Conservation (phyloP, 2,797 vertebrate genomes). For the Botia kubotai region DNA sequence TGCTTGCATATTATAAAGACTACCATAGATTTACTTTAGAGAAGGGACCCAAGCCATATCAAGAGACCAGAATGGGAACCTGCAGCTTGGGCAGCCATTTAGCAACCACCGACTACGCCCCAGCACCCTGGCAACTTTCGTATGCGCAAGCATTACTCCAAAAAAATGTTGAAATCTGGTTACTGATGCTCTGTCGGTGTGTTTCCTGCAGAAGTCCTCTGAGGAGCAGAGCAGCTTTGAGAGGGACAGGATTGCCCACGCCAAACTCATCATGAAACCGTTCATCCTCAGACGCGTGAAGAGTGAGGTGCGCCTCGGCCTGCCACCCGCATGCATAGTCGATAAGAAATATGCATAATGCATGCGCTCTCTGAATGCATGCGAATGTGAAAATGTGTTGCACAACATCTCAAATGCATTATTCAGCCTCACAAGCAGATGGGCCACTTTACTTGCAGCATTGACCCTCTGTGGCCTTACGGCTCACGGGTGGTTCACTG, state of each 20-base stretch:
- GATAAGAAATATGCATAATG: conserved; percentile 28
- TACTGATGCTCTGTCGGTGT: not conserved
- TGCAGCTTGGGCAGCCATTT: no score
- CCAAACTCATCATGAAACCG: conserved; percentile 88
- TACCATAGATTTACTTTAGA: no score
- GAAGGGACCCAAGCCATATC: no score
- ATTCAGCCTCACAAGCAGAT: conserved; percentile 40
- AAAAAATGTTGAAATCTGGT: not conserved
- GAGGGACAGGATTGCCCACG: conserved; percentile 80
- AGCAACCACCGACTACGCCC: no score
- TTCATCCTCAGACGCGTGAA: conserved; percentile 89
- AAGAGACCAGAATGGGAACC: no score
- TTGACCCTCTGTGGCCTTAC: conserved; percentile 21
- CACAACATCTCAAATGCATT: conserved; percentile 46
- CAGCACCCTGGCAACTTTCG: no score
- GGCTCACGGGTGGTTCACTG: conserved; percentile 19
- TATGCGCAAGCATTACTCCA: no score
- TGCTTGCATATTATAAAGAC: no score
- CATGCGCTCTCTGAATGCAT: conserved; percentile 29
- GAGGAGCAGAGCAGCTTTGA: conserved; percentile 87
- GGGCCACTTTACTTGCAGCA: conserved; percentile 37
- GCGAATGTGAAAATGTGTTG: conserved; percentile 31
- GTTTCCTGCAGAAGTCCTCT: conserved; percentile 75
- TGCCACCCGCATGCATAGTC: conserved; percentile 1
- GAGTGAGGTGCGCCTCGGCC: conserved; percentile 79